Conservation (phyloP, 2,113 vertebrate species). For the Circaetus gallicus region DNA sequence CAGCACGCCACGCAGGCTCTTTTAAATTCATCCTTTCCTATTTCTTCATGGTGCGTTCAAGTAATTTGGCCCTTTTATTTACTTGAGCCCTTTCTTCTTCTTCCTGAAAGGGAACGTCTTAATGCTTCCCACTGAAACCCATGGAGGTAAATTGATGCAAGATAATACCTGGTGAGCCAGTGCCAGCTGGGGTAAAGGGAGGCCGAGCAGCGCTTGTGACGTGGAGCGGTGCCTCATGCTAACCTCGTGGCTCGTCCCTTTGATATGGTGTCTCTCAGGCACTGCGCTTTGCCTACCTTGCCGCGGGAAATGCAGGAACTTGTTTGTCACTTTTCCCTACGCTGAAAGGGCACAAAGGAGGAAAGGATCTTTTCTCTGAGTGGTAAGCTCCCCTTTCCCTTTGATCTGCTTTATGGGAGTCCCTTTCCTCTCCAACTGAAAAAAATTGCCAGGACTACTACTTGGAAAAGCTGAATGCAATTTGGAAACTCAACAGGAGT, state of each 20-base stretch:
- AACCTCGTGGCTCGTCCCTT: neutral
- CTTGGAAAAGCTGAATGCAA: slow-evolving; percentile 10
- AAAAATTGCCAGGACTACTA: neutral
- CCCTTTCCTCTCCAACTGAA: neutral
- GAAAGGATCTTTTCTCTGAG: neutral
- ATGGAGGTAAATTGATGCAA: neutral
- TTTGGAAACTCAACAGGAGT: neutral
- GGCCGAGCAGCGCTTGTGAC: neutral
- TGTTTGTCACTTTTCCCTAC: slow-evolving; percentile 1
- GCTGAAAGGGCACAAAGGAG: neutral
- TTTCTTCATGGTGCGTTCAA: neutral
- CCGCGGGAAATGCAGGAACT: neutral
- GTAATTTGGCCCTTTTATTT: slow-evolving; percentile 24
- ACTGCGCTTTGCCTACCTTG: neutral
- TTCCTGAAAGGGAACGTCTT: neutral
- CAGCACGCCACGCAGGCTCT: rapidly evolving
- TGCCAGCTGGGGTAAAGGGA: neutral
- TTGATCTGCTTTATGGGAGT: slow-evolving; percentile 21
- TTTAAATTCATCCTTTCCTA: neutral
- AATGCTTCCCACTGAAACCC: neutral
- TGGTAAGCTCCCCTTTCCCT: neutral
- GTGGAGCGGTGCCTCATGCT: neutral
- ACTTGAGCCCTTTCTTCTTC: neutral
- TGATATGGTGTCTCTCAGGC: neutral
- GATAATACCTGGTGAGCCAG: neutral